Evolutionary conservation across 2,113 vertebrate species (phyloP), one percentile per base, ranked within the genome.

Genomic region (Gracilinanus agilis): DNA sequence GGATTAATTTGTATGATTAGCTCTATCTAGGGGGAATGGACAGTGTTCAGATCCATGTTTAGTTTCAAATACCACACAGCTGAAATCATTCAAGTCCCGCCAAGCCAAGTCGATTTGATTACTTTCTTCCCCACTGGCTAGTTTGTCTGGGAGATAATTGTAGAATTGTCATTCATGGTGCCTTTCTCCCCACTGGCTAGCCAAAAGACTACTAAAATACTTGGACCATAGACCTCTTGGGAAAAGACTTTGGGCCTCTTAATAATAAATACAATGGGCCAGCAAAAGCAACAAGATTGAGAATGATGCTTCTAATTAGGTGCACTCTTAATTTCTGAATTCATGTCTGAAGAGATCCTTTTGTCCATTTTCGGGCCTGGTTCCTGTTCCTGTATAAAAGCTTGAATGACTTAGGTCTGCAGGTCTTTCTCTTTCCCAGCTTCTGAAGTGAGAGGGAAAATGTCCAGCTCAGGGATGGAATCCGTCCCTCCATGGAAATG

Each of bases 1-100:
- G 67, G 67, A 83, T 83, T 83, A 83, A 83, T 83, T 83, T 83
- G n/a, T 40, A 34, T 83, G 67, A 83, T 83, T 83, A 83, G n/a
- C n/a, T 40, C 19, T 83, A 83, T 16, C 67, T 83, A 83, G 34
- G n/a, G 67, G 67, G n/a, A 75, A n/a, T 34, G n/a, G 67, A 83
- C n/a, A 83, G n/a, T 83, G 67, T n/a, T 40, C 67, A 40, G 34
- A 40, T 19, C 40, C 67, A 21, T 83, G 67, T 34, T 23, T 83
- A n/a, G 23, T 83, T 83, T 83, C 67, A 23, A 83, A 83, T 40
- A 83, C 6, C 23, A 6, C n/a, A 83, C 67, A 83, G 40, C 40
- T 83, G 67, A 83, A 83, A 83, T 40, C n/a, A 40, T n/a, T 75
- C 67, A 75, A 83, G 67, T 8, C 19, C 67, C 40, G 34, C 67